A percentile compares a stretch with the other conserved stretches of the same genome.
phyloP scores from a whole-genome alignment of 2,113 vertebrate species.

The Zosterops borbonicus region DNA sequence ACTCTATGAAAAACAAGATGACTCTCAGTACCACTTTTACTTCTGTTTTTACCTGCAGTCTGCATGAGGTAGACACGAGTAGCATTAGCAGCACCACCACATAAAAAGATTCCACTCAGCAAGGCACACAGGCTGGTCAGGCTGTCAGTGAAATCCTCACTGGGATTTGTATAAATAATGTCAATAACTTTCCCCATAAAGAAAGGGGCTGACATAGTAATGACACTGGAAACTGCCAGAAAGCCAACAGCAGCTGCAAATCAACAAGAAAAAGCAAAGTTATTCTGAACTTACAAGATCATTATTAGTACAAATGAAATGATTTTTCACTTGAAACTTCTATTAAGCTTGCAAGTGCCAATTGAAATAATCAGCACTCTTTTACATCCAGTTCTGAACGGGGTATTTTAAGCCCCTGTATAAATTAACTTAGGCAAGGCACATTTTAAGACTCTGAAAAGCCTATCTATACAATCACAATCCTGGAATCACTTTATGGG shows the following conservation, averaged over 20 bases:
- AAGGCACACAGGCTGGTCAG: constrained; percentile 84
- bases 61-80: constrained; percentile 95
- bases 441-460: not conserved
- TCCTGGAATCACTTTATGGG: not conserved
- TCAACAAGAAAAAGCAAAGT: not conserved
- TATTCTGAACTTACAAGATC: not conserved
- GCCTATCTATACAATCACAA: not conserved
- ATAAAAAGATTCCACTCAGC: constrained; percentile 87
- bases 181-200: constrained; percentile 94
- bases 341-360: not conserved
- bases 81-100: constrained; percentile 89
- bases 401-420: not conserved
- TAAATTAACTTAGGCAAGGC: not conserved
- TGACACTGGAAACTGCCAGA: constrained; percentile 88
- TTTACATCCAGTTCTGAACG: not conserved
- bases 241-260: constrained; percentile 88
- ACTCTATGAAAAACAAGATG: not conserved
- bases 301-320: not conserved
- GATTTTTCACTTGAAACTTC: not conserved
- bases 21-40: not conserved
- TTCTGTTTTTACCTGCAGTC: constrained; percentile 82
- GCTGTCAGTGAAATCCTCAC: constrained; percentile 72
- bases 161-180: constrained; percentile 83
- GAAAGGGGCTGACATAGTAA: constrained; percentile 97
- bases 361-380: not conserved